A percentile compares a stretch with the other conserved stretches of the same genome.
Conservation (phyloP, 2,888 invertebrate genomes). For the Priocnemis perturbator region DNA sequence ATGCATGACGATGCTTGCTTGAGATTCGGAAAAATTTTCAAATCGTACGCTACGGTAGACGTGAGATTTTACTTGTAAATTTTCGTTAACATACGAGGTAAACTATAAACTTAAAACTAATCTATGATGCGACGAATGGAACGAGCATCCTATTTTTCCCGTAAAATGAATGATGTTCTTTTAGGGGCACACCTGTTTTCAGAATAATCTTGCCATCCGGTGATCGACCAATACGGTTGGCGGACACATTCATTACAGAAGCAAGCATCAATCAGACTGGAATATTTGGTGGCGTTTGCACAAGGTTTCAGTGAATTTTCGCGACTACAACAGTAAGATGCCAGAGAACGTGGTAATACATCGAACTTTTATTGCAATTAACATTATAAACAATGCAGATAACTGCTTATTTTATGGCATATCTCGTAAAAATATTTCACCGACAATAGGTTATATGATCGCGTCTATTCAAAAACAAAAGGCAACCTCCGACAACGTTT, state of each 20-base stretch:
- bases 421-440: not conserved
- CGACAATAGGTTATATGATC: conserved; percentile 42
- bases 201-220: not conserved
- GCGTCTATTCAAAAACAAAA: conserved; percentile 34
- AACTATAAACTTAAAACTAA: too few species aligned
- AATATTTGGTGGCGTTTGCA: conserved; percentile 50
- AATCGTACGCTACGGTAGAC: too few species aligned
- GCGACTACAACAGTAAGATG: conserved; percentile 49
- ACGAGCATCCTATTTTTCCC: too few species aligned
- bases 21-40: too few species aligned
- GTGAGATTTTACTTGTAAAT: too few species aligned
- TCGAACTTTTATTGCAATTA: not conserved
- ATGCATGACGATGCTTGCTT: too few species aligned
- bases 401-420: not conserved
- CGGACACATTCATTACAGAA: too few species aligned
- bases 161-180: too few species aligned
- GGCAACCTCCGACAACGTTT: not conserved
- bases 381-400: not conserved
- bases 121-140: too few species aligned
- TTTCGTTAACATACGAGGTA: too few species aligned
- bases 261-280: conserved; percentile 33
- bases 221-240: not conserved
- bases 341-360: conserved; percentile 65
- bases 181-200: not conserved
- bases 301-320: conserved; percentile 36